Conservation (phyloP, 2,797 vertebrate genomes). For the Nannoperca australis region DNA sequence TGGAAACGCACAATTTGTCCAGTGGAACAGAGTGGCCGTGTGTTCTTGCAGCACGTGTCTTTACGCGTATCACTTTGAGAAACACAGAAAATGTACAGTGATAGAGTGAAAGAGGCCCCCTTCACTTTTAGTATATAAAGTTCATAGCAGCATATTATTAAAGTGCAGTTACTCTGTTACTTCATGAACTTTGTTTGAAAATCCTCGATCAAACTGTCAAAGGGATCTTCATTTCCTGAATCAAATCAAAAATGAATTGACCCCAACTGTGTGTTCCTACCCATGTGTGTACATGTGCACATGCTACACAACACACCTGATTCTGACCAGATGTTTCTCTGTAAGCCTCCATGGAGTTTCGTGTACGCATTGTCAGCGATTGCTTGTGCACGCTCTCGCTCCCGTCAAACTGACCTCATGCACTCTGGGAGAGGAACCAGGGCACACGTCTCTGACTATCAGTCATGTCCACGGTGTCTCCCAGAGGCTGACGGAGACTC, state of each 20-base stretch:
- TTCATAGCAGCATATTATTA: neutral
- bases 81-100: neutral
- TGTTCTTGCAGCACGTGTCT: neutral
- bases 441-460: constrained; percentile 60
- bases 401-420: constrained; percentile 38
- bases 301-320: constrained; percentile 15
- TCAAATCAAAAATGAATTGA: neutral
- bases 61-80: neutral
- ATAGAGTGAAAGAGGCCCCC: neutral
- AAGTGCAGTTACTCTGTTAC: neutral
- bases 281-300: neutral
- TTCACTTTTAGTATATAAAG: neutral
- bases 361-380: constrained; percentile 9
- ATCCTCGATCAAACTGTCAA: neutral
- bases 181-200: neutral
- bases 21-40: neutral
- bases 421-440: constrained; percentile 15
- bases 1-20: constrained; percentile 7
- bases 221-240: neutral
- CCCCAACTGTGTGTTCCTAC: neutral
- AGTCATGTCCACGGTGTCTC: constrained; percentile 53
- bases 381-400: constrained; percentile 30
- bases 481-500: constrained; percentile 55
- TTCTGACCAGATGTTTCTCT: constrained; percentile 48
- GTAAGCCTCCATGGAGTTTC: constrained; percentile 3